Evolutionary conservation across 2,797 vertebrate species (phyloP).

Genomic region (Paramormyrops hopkinsi): DNA sequence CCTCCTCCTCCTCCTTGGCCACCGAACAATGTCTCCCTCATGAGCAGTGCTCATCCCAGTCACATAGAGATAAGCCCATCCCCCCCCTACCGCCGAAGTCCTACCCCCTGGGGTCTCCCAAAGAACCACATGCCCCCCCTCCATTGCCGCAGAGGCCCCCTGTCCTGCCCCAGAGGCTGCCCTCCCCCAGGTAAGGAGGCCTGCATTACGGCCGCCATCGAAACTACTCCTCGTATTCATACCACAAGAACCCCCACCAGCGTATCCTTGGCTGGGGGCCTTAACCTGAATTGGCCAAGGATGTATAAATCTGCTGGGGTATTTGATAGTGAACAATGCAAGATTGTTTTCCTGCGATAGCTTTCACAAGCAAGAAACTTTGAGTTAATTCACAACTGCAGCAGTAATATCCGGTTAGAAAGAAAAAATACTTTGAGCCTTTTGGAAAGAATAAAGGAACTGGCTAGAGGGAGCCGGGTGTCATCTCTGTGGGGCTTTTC

Average conservation of each 20-base stretch:
- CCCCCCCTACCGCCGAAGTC: conserved; percentile 75
- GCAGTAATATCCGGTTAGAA: background rate
- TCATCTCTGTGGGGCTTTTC: background rate
- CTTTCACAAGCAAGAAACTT: background rate
- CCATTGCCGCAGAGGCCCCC: conserved; percentile 44
- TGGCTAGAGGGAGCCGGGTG: background rate
- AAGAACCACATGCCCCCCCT: conserved; percentile 41
- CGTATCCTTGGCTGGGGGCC: background rate
- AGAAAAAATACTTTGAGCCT: background rate
- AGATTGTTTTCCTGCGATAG: background rate
- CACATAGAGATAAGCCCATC: conserved; percentile 29
- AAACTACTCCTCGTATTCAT: background rate
- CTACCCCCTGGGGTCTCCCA: conserved; percentile 44
- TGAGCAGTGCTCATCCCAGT: conserved; percentile 34
- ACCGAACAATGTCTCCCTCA: conserved; percentile 21
- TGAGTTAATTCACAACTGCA: background rate
- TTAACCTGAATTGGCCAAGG: background rate
- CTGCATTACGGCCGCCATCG: background rate
- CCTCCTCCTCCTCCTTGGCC: background rate
- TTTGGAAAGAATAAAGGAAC: background rate
- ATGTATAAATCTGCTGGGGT: background rate
- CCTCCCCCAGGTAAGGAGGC: conserved; percentile 44
- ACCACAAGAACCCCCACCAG: background rate
- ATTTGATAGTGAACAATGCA: background rate
- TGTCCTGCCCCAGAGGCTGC: conserved; percentile 35